Evolutionary conservation across 2,888 invertebrate species (phyloP), one percentile per base, ranked within the genome.

Genomic region (Idaea aversata): DNA sequence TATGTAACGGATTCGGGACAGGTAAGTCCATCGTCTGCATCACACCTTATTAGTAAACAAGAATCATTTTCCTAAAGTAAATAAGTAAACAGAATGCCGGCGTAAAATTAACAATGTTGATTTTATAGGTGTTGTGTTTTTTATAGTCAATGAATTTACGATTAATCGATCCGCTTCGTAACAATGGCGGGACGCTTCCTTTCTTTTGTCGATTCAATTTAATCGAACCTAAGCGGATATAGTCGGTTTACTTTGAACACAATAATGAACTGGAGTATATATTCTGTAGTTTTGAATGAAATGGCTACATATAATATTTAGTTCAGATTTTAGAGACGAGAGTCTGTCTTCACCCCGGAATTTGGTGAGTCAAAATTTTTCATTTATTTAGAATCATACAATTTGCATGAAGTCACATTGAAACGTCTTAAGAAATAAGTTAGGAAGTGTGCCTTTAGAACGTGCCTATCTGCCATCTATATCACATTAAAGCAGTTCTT

Each of bases 51-150:
- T 82, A 81, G 85, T 87, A 91, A 92, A 93, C 91, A 92, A 91
- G 90, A 84, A 92, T 91, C 91, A 91, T 88, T 87, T 86, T 90
- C 83, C 88, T 81, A 89, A 92, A 87, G 88, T 87, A 92, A 91
- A 91, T 91, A 91, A 85, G 86, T 84, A 87, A 90, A 88, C 88
- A 85, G 76, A 68, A 72, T 77, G 77, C 79, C 81, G 80, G 84
- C 85, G 85, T 86, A 81, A 86, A 86, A 87, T 85, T 87, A 89
- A 90, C 88, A 88, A 88, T 90, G 83, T 85, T 81, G 82, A 83
- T 86, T 88, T 85, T 86, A 80, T 83, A 81, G 74, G 67, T 25
- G 59, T 47, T 13, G 76, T 77, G 77, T 84, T 84, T 82, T 77
- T 75, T 78, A 76, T 73, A 75, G 76, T 75, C 74, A 73, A 79